Base-by-base conservation (phyloP, 1,140 invertebrate genomes). In the Drosophila prosaltans region DNA sequence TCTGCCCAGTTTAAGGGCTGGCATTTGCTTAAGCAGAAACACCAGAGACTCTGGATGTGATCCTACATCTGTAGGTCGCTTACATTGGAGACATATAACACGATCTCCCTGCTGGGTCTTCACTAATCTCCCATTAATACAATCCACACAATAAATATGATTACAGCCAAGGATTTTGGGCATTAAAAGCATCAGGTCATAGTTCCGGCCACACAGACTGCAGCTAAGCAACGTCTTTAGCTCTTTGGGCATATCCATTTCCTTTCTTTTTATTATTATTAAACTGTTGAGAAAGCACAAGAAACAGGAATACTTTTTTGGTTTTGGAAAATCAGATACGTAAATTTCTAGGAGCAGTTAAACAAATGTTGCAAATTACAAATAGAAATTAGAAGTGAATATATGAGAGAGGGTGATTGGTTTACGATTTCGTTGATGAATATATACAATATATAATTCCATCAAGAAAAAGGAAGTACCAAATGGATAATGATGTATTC, bases 81-180 rank as follows among this genome's bases (percentile, higher is more conserved):
- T 63, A 32, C 78, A 80, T 80, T 95, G 94, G 16, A 94, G 93
- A 79, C 96, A 96, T 79, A 94, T 94, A 57, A 96, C 92, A 74
- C 95, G 79, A 94, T 95, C 62, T 93, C 93, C 75, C 95, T 92
- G 74, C 94, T 94, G 65, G 94, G 94, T 65, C 95, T 94, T 24
- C 3, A 45, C 3, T 2, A 41, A 28, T 51, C 51, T 66, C 0
- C 32, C 36, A n/a, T 51, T 3, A 80, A 95, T 94, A 91, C 96
- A 97, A 66, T 95, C 94, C 73, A 96, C 93, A 83, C 96, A 97
- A 91, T 96, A 96, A 88, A 95, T 95, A 89, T 97, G 96, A 84
- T 95, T 95, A 93, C 96, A 97, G 54, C 94, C 94, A 60, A 97
- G 93, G 89, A 96, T 93, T 91, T 96, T 96, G 48, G 96, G 96